phyloP scores from a whole-genome alignment of 2,797 vertebrate species.

The Octomys mimax region DNA sequence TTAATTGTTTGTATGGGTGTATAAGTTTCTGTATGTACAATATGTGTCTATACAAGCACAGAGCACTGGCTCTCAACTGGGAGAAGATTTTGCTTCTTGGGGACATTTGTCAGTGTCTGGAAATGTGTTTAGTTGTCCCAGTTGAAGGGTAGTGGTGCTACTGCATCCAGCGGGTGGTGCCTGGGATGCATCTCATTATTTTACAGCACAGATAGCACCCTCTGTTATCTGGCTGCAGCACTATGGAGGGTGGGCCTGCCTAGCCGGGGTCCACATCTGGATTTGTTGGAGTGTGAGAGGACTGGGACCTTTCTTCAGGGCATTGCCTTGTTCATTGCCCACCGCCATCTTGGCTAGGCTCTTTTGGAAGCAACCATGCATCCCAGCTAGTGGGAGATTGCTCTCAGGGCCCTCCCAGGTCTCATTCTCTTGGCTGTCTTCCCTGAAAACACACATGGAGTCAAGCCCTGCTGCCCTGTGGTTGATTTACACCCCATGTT shows the following conservation, averaged over 20 bases:
- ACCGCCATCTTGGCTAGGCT: neutral
- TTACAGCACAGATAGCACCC: neutral
- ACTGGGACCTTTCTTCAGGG: neutral
- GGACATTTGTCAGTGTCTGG: constrained; percentile 23
- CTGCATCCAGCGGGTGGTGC: neutral
- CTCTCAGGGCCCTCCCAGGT: neutral
- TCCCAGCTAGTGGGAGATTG: neutral
- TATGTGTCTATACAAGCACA: neutral
- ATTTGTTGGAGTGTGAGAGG: neutral
- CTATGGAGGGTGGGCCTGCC: neutral
- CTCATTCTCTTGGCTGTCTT: neutral
- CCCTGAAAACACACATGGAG: rapidly evolving
- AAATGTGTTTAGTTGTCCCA: neutral
- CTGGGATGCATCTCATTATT: neutral
- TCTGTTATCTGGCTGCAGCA: rapidly evolving
- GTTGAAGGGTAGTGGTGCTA: neutral
- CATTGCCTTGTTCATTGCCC: neutral
- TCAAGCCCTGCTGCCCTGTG: no score
- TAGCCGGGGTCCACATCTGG: neutral
- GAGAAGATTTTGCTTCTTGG: neutral
- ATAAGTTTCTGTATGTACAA: constrained; percentile 29
- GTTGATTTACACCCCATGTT: neutral
- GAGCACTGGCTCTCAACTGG: neutral
- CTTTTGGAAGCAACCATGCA: neutral
- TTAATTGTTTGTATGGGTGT: constrained; percentile 74